phyloP scores from a whole-genome alignment of 92 coral and sea anemone genomes.

The Ricordea florida region DNA sequence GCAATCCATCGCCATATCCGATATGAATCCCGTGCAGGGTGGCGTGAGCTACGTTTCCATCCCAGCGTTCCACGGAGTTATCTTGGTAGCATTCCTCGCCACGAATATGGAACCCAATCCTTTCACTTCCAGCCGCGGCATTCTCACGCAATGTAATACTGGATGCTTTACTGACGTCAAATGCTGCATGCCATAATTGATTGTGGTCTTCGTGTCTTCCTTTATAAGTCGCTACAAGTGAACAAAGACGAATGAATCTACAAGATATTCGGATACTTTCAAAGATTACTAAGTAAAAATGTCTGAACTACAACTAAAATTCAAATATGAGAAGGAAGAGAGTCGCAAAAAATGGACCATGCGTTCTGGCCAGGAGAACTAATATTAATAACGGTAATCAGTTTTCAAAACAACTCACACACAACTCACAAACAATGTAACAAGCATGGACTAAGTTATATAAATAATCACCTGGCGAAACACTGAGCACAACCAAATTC shows the following conservation, averaged over 20 bases:
- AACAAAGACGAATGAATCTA: no score
- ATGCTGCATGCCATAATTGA: slow-evolving; percentile 81
- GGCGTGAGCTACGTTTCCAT: slow-evolving; percentile 77
- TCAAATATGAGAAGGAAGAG: no score
- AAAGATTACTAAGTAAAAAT: no score
- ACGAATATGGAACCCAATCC: slow-evolving; percentile 85
- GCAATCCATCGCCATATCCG: slow-evolving; percentile 75
- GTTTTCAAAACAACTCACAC: no score
- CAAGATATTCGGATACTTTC: no score
- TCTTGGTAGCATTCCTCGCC: slow-evolving; percentile 71
- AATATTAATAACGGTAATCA: no score
- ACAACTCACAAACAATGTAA: neutral
- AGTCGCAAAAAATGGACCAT: no score
- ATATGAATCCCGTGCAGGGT: slow-evolving; percentile 85
- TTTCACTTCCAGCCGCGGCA: slow-evolving; percentile 93
- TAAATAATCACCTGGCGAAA: slow-evolving; percentile 75
- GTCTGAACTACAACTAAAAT: no score
- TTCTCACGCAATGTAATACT: slow-evolving; percentile 55
- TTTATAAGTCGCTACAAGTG: slow-evolving; percentile 69
- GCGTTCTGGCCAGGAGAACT: no score
- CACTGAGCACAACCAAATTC: slow-evolving; percentile 72
- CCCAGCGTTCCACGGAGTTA: slow-evolving; percentile 58
- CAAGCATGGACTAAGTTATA: neutral
- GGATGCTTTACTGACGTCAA: slow-evolving; percentile 64
- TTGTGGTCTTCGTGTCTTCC: slow-evolving; percentile 66